These are phyloP conservation scores for Alauda arvensis DNA, from an alignment of 2,797 vertebrate species.

Conservation along the genomic window DNA sequence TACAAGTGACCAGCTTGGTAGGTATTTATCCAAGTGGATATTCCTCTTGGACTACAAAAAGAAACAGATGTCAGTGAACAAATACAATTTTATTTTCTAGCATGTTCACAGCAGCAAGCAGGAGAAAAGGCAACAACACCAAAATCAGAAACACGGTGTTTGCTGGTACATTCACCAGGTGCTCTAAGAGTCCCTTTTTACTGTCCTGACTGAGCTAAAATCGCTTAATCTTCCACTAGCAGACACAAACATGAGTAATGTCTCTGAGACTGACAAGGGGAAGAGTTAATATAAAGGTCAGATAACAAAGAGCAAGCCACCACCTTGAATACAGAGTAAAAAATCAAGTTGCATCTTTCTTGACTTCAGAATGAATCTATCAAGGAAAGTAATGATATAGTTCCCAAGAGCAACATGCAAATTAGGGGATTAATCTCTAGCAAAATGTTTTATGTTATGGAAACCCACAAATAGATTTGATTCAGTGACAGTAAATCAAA, in stretches of 20 bases:
- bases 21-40: not conserved
- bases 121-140: slow-evolving; percentile 20
- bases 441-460: slow-evolving; percentile 73
- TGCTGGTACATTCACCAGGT: slow-evolving; percentile 11
- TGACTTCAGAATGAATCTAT: slow-evolving; percentile 58
- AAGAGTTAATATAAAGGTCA: slow-evolving; percentile 62
- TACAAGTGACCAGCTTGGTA: not conserved
- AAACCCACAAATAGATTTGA: slow-evolving; percentile 67
- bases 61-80: slow-evolving; percentile 28
- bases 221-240: slow-evolving; percentile 40
- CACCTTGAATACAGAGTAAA: slow-evolving; percentile 34
- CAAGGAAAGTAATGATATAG: slow-evolving; percentile 61
- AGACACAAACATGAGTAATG: slow-evolving; percentile 50
- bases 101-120: not conserved
- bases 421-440: slow-evolving; percentile 72
- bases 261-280: slow-evolving; percentile 1
- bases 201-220: slow-evolving; percentile 32
- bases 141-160: slow-evolving; percentile 17
- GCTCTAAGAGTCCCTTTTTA: slow-evolving; percentile 32
- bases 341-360: slow-evolving; percentile 52
- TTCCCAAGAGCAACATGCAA: slow-evolving; percentile 64
- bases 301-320: slow-evolving; percentile 36
- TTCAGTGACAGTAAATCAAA: slow-evolving; percentile 72
- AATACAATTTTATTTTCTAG: slow-evolving; percentile 52
- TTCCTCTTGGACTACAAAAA: slow-evolving; percentile 36